These are phyloP conservation scores for Sesia apiformis DNA, from an alignment of 2,888 invertebrate species.

Conservation along the genomic window DNA sequence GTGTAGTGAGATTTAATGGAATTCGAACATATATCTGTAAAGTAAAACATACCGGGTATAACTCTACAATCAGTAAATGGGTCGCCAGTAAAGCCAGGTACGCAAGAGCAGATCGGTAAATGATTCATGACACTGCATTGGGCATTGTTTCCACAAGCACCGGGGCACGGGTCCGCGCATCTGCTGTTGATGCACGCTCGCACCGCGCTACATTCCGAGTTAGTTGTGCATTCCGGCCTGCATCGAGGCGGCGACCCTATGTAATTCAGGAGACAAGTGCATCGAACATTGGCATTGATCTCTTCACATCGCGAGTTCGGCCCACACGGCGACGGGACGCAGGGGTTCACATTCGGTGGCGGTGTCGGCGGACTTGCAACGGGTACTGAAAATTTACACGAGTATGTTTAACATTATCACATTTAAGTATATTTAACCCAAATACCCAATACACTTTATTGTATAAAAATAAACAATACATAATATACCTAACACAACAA, in stretches of 20 bases:
- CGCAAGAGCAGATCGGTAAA: slow-evolving; percentile 80
- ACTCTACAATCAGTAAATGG: slow-evolving; percentile 76
- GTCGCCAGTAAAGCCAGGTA: slow-evolving; percentile 81
- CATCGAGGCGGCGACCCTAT: slow-evolving; percentile 85
- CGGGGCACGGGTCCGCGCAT: slow-evolving; percentile 85
- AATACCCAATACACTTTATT: no score
- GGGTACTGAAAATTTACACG: slow-evolving; percentile 26
- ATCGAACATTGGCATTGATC: slow-evolving; percentile 78
- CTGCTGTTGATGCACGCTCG: slow-evolving; percentile 81
- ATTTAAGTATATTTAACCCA: no score
- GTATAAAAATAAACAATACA: neutral
- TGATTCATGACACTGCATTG: slow-evolving; percentile 83
- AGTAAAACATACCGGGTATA: slow-evolving; percentile 6
- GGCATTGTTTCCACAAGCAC: slow-evolving; percentile 84
- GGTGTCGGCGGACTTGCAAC: slow-evolving; percentile 30
- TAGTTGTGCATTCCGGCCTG: slow-evolving; percentile 81
- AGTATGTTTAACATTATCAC: neutral
- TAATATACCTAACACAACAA: neutral
- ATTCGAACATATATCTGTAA: neutral
- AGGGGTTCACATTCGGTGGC: slow-evolving; percentile 70
- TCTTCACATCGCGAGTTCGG: slow-evolving; percentile 83
- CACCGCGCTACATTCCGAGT: slow-evolving; percentile 81
- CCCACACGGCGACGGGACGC: slow-evolving; percentile 86
- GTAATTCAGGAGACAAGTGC: slow-evolving; percentile 81
- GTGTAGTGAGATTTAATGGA: neutral